phyloP scores from a whole-genome alignment of 2,888 invertebrate species.

The Metallyticus violacea region DNA sequence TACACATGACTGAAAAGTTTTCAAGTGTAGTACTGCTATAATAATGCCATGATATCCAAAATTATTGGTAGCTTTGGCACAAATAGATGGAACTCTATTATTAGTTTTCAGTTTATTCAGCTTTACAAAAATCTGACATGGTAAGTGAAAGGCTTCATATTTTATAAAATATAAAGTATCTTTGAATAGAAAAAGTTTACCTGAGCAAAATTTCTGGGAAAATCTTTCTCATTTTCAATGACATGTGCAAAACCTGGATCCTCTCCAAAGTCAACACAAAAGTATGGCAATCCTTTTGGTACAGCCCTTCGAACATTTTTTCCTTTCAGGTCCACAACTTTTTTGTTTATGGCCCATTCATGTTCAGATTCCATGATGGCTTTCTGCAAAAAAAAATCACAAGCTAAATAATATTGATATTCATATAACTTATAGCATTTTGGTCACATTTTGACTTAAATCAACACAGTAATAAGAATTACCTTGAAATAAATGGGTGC shows the following conservation, averaged over 20 bases:
- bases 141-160: no score
- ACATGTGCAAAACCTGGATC: conserved; percentile 94
- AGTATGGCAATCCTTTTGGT: conserved; percentile 93
- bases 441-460: not conserved
- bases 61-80: no score
- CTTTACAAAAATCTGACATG: no score
- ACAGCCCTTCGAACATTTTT: conserved; percentile 76
- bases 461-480: not conserved
- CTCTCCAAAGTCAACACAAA: conserved; percentile 90
- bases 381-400: conserved; percentile 56
- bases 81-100: no score
- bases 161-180: no score
- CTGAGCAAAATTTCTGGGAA: conserved; percentile 88
- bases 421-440: not conserved
- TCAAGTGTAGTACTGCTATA: no score
- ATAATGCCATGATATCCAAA: no score
- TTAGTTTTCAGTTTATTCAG: no score
- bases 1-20: no score
- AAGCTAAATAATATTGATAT: not conserved
- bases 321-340: conserved; percentile 68
- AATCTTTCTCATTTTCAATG: conserved; percentile 86
- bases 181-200: conserved; percentile 49
- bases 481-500: conserved; percentile 95
- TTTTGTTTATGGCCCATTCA: conserved; percentile 95
- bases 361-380: conserved; percentile 91